Percentiles rank a stretch among this genome's conserved stretches.
phyloP scores from a whole-genome alignment of 30 jellyfish, hydroid and myxozoan genomes.

The Turritopsis rubra region DNA sequence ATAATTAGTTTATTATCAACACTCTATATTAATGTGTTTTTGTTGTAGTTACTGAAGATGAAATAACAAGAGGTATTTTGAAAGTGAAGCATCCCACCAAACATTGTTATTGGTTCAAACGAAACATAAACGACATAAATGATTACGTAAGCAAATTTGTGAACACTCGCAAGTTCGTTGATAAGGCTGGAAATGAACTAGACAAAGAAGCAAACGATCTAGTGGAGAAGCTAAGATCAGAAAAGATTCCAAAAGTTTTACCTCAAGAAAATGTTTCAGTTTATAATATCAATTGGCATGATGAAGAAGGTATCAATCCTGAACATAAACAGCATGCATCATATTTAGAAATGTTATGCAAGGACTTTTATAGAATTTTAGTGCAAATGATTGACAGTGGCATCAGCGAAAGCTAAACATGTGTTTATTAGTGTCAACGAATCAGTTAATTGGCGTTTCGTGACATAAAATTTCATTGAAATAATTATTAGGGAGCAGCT shows the following conservation, averaged over 20 bases:
- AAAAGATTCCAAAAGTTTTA: conserved; percentile 25
- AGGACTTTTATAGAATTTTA: conserved; percentile 53
- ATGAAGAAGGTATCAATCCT: conserved; percentile 56
- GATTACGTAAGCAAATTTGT: conserved; percentile 29
- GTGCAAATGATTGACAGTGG: conserved; percentile 64
- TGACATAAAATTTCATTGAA: too few species aligned
- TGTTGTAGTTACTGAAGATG: conserved; percentile 68
- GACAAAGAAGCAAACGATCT: conserved; percentile 57
- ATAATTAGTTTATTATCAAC: too few species aligned
- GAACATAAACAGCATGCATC: conserved; percentile 33
- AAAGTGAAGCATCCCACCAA: conserved; percentile 37
- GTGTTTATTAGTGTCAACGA: too few species aligned
- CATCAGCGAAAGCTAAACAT: conserved; percentile 39
- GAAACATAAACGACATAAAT: conserved; percentile 49
- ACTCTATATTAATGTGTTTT: neutral
- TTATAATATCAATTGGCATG: conserved; percentile 63
- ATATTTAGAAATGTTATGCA: conserved; percentile 46
- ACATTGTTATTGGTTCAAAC: conserved; percentile 82
- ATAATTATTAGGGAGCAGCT: conserved; percentile 16
- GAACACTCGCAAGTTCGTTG: conserved; percentile 61
- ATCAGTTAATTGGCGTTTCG: too few species aligned
- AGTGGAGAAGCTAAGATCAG: conserved; percentile 32
- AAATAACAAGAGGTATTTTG: conserved; percentile 63
- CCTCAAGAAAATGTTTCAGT: conserved; percentile 34
- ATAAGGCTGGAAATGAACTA: conserved; percentile 43